Evolutionary conservation across 2,113 vertebrate genomes (phyloP), one percentile per base, ranked within the genome.

Genomic region (Macroglossus sobrinus): DNA sequence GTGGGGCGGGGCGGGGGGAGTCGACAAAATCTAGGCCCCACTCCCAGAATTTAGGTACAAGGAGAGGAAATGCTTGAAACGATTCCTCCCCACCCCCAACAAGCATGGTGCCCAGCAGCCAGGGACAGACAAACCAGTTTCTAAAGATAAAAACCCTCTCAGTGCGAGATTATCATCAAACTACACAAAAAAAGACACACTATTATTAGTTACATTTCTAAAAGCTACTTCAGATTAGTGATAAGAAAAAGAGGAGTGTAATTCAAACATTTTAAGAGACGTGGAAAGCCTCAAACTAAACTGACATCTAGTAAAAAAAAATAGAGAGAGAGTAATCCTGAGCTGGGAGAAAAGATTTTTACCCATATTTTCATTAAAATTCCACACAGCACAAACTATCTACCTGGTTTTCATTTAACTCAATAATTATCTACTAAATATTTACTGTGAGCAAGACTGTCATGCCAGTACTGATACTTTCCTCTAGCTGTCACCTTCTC

Each of bases 181-280:
- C 16, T 43, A 63, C 3, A 35, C 64, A 89, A 50, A 81, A 85
- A 96, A 68, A 66, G 71, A 91, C 26, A 94, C 10, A 78, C 47
- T 84, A 71, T 74, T 45, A 64, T 35, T 47, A 84, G 84, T 84
- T 71, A 74, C 76, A 84, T 50, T 96, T 82, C 86, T 79, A 82
- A 96, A 84, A 81, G 74, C 68, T 86, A 89, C 81, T 86, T 89
- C 61, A 85, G 47, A 89, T 84, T 86, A 59, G 26, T 38, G 45
- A 94, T 59, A 92, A 92, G 35, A 22, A 63, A 78, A 75, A 81
- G n/a, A 75, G 33, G 55, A 64, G 45, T 38, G 61, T 79, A 86
- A 88, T 45, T 92, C 24, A 84, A 78, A 71, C 26, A 88, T 66
- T 72, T 76, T 81, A 40, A 84, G 88, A 93, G 22, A 50, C 13